Percentiles rank a stretch among this genome's conserved stretches.
Evolutionary conservation across 2,888 invertebrate species (phyloP).

Genomic region (Heliconius aoede): DNA sequence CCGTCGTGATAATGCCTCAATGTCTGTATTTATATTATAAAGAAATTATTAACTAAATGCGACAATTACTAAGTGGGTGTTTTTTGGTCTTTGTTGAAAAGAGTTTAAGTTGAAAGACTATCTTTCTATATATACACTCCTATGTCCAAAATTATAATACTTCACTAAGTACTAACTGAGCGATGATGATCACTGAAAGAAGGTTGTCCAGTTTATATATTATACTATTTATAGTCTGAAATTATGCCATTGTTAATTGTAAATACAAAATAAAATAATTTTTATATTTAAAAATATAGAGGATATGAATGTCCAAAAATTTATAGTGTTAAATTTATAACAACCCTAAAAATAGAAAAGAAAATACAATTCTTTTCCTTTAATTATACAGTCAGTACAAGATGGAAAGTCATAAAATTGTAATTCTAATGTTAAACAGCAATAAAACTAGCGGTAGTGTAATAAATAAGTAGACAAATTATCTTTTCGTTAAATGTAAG

Average conservation of each 20-base stretch:
- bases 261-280: too few species aligned
- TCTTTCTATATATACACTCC: too few species aligned
- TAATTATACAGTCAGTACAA: too few species aligned
- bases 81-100: background rate
- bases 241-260: too few species aligned
- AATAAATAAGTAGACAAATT: slow-evolving; percentile 5
- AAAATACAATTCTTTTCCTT: too few species aligned
- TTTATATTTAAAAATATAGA: too few species aligned
- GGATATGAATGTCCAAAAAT: too few species aligned
- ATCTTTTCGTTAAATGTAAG: slow-evolving; percentile 20
- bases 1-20: slow-evolving; percentile 51
- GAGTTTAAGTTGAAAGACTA: too few species aligned
- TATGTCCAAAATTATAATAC: too few species aligned
- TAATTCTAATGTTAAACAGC: slow-evolving; percentile 11
- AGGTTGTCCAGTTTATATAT: background rate
- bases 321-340: too few species aligned
- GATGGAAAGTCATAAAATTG: background rate
- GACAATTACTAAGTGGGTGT: background rate
- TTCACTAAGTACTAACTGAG: too few species aligned
- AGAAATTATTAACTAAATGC: slow-evolving; percentile 26
- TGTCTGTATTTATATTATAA: slow-evolving; percentile 38
- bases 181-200: background rate
- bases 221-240: background rate
- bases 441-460: slow-evolving; percentile 32
- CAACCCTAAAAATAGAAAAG: too few species aligned